phyloP scores from a whole-genome alignment of 2,888 invertebrate genomes.

The Lapara coniferarum region DNA sequence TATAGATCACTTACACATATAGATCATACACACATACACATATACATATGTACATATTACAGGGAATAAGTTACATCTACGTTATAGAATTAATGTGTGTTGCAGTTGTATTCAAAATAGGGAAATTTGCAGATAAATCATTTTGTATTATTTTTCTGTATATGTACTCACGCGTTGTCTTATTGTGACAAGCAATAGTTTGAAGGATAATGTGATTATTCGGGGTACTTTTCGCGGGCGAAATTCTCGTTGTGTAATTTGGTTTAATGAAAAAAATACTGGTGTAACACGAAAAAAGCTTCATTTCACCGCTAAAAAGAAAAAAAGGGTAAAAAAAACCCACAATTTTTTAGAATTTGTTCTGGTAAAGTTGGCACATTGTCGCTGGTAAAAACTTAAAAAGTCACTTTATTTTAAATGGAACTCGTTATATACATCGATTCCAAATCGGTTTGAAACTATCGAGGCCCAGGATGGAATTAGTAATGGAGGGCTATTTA shows the following conservation, averaged over 20 bases:
- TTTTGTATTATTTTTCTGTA: neutral
- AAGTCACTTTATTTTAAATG: neutral
- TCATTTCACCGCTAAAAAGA: neutral
- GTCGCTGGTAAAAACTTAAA: neutral
- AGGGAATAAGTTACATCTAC: slow-evolving; percentile 10
- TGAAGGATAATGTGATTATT: too few species aligned
- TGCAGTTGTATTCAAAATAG: neutral
- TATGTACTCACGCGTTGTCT: too few species aligned
- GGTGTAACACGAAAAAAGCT: too few species aligned
- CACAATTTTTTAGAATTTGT: neutral
- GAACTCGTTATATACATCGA: neutral
- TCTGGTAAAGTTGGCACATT: neutral
- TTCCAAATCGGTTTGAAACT: slow-evolving; percentile 8
- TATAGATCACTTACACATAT: too few species aligned
- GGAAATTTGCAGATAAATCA: neutral
- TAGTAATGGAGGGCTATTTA: neutral
- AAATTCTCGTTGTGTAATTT: too few species aligned
- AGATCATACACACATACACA: neutral
- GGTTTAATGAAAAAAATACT: too few species aligned
- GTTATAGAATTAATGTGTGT: slow-evolving; percentile 9
- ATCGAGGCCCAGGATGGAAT: neutral
- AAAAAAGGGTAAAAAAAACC: neutral
- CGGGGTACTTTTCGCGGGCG: too few species aligned
- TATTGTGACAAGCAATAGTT: too few species aligned
- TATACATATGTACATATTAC: neutral